These are phyloP conservation scores for Elmis aenea DNA, from an alignment of 2,888 invertebrate genomes.

Conservation along the genomic window DNA sequence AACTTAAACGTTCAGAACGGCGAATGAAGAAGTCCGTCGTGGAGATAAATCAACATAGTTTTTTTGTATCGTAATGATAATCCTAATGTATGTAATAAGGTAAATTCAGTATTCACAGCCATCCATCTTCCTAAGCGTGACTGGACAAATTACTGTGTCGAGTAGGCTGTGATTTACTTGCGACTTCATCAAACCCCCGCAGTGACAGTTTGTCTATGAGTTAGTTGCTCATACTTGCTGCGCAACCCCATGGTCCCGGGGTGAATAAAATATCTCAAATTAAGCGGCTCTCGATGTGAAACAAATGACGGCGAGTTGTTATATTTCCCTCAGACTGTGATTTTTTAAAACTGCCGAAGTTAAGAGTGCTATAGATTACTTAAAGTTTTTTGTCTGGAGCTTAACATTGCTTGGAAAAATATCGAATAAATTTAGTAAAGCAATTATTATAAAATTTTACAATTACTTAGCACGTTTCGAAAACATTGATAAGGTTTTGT, in stretches of 20 bases:
- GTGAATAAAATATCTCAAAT: too few relatives aligned
- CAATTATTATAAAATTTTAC: too few relatives aligned
- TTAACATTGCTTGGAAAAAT: too few relatives aligned
- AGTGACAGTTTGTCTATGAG: constrained; percentile 21
- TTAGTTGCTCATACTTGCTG: constrained; percentile 2
- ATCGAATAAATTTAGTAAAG: too few relatives aligned
- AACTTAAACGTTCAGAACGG: constrained; percentile 11
- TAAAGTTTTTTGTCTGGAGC: too few relatives aligned
- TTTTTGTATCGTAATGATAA: constrained; percentile 21
- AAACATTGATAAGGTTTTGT: too few relatives aligned
- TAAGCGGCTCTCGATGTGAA: too few relatives aligned
- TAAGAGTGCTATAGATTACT: too few relatives aligned
- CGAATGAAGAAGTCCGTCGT: constrained; percentile 1
- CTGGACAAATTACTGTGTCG: constrained; percentile 23
- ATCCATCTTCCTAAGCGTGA: constrained; percentile 20
- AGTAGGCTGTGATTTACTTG: constrained; percentile 18
- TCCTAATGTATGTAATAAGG: constrained; percentile 25
- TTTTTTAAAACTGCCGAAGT: too few relatives aligned
- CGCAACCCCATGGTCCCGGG: background rate
- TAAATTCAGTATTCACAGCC: constrained; percentile 18
- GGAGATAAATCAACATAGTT: constrained; percentile 3
- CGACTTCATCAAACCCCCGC: constrained; percentile 20
- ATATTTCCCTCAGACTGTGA: too few relatives aligned
- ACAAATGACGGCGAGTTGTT: too few relatives aligned
- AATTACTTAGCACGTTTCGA: too few relatives aligned